These are phyloP conservation scores for Okamejei kenojei DNA, from an alignment of 2,797 vertebrate genomes.

Conservation along the genomic window DNA sequence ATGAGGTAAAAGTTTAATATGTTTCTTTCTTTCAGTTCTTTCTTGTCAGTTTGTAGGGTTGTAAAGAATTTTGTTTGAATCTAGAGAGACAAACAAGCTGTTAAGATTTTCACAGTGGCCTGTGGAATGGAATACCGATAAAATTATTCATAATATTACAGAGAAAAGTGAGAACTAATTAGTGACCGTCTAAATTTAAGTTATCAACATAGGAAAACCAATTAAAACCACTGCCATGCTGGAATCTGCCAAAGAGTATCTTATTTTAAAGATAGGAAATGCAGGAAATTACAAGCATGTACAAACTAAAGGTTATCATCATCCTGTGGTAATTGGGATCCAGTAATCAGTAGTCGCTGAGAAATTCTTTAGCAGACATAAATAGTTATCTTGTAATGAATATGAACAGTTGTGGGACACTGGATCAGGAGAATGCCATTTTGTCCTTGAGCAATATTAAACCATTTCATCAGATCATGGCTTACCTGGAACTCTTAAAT, in stretches of 20 bases:
- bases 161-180: conserved; percentile 76
- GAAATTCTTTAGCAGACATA: conserved; percentile 40
- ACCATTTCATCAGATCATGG: background rate
- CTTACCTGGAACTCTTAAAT: background rate
- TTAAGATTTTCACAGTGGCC: conserved; percentile 57
- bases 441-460: background rate
- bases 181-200: conserved; percentile 81
- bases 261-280: conserved; percentile 75
- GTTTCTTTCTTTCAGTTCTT: background rate
- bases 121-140: conserved; percentile 64
- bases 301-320: conserved; percentile 63
- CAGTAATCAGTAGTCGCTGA: conserved; percentile 55
- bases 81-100: conserved; percentile 59
- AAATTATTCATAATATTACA: conserved; percentile 65
- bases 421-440: background rate
- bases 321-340: conserved; percentile 67
- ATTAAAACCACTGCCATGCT: conserved; percentile 72
- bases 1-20: background rate
- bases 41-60: background rate
- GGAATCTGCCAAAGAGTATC: conserved; percentile 65
- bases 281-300: conserved; percentile 64
- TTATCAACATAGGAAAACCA: conserved; percentile 73
- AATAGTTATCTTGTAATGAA: background rate
- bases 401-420: background rate
- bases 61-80: conserved; percentile 54